Evolutionary conservation across 2,113 vertebrate genomes (phyloP).

Genomic region (Macrotis lagotis): DNA sequence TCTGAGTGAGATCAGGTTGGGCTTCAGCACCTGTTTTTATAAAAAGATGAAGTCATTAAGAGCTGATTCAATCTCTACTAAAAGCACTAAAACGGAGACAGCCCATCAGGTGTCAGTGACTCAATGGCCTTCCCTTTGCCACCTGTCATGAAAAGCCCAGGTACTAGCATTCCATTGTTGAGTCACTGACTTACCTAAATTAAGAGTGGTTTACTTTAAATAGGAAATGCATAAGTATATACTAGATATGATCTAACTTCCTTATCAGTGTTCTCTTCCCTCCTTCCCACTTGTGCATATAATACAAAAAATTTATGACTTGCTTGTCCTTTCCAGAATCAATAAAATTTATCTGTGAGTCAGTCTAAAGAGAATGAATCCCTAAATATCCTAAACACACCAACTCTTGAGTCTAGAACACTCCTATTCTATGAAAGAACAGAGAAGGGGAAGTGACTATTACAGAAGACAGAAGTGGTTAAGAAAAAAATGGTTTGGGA

Average conservation of each 20-base stretch:
- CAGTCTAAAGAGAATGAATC: background rate
- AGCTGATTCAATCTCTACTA: background rate
- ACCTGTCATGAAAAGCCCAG: background rate
- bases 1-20: background rate
- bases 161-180: background rate
- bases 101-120: background rate
- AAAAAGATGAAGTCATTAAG: background rate
- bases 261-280: background rate
- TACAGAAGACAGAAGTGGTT: background rate
- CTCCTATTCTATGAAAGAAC: background rate
- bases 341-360: background rate
- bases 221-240: background rate
- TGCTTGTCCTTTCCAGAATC: background rate
- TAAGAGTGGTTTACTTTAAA: background rate
- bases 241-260: background rate
- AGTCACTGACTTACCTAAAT: background rate
- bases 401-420: background rate
- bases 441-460: background rate
- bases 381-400: background rate
- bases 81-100: background rate
- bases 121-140: background rate
- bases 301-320: background rate
- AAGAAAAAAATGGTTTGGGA: background rate
- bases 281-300: background rate
- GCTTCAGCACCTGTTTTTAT: background rate